phyloP scores from a whole-genome alignment of 23 tunicate species.

The Clavelina lepadiformis region DNA sequence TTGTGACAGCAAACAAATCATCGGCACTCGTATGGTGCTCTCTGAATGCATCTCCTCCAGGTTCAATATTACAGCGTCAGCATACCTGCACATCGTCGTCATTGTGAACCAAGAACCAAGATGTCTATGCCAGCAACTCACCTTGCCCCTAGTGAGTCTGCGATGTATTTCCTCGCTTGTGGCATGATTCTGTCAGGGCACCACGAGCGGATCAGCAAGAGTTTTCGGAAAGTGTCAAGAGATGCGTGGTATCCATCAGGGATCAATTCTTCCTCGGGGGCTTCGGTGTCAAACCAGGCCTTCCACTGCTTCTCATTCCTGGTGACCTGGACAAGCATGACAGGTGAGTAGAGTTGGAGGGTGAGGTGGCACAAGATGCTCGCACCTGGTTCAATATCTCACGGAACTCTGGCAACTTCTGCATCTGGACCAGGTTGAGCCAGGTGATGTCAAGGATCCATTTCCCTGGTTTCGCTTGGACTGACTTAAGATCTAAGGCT shows the following conservation, averaged over 20 bases:
- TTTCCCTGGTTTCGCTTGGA: slow-evolving; percentile 85
- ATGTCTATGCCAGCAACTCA: no score
- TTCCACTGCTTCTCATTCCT: slow-evolving; percentile 97
- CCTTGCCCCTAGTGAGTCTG: slow-evolving; percentile 83
- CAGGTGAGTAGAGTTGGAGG: no score
- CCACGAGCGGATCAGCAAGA: slow-evolving; percentile 85
- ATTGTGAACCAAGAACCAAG: no score
- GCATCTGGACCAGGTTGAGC: slow-evolving; percentile 92
- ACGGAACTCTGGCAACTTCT: slow-evolving; percentile 95
- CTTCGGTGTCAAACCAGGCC: slow-evolving; percentile 90
- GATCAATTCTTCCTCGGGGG: slow-evolving; percentile 90
- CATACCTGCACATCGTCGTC: slow-evolving; percentile 63
- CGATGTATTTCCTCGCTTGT: slow-evolving; percentile 90
- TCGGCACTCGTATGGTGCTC: slow-evolving; percentile 87
- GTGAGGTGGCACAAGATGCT: no score
- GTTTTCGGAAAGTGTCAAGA: slow-evolving; percentile 77
- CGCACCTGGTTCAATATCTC: slow-evolving; percentile 89
- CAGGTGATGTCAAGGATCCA: slow-evolving; percentile 98
- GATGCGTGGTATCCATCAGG: slow-evolving; percentile 97
- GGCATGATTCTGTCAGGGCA: slow-evolving; percentile 99
- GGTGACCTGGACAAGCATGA: slow-evolving; percentile 42
- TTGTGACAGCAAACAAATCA: slow-evolving; percentile 92
- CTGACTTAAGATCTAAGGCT: slow-evolving; percentile 89
- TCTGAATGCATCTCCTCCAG: slow-evolving; percentile 83
- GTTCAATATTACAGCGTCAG: slow-evolving; percentile 93